Evolutionary conservation across 2,888 invertebrate species (phyloP).

Genomic region (Calliopum simillimum): DNA sequence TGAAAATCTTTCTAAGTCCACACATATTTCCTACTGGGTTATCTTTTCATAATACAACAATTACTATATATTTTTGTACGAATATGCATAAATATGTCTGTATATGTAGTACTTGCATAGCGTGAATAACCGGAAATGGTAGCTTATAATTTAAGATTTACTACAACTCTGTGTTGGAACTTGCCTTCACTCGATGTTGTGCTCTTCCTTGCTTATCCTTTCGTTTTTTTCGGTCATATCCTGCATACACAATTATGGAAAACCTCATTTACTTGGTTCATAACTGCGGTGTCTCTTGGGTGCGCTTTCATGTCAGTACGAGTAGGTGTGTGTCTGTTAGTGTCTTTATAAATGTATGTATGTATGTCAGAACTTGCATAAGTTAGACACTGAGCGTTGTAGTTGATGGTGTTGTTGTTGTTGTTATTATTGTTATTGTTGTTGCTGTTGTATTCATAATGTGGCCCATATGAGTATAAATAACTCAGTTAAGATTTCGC

Average conservation of each 20-base stretch:
- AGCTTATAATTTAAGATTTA: conserved; percentile 26
- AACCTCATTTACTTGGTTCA: conserved; percentile 18
- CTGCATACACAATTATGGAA: background rate
- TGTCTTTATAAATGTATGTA: background rate
- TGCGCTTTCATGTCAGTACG: background rate
- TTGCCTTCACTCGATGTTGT: background rate
- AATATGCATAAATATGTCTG: background rate
- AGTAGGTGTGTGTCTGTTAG: background rate
- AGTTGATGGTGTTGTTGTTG: background rate
- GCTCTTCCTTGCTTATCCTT: background rate
- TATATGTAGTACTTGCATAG: background rate
- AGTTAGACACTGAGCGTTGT: conserved; percentile 16
- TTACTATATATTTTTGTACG: background rate
- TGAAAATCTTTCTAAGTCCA: too few relatives aligned
- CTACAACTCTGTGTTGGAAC: background rate
- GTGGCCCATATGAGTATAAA: background rate
- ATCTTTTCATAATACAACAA: too few relatives aligned
- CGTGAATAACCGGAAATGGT: conserved; percentile 23
- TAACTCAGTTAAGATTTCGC: conserved; percentile 10
- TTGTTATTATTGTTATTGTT: background rate
- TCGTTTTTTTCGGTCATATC: too few relatives aligned
- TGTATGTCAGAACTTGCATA: conserved; percentile 13
- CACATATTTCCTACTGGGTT: too few relatives aligned
- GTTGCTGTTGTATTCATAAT: conserved; percentile 15
- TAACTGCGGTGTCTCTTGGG: too few relatives aligned